Evolutionary conservation across 2,113 vertebrate species (phyloP), one percentile per base, ranked within the genome.

Genomic region (Phylloscopus whistleri): DNA sequence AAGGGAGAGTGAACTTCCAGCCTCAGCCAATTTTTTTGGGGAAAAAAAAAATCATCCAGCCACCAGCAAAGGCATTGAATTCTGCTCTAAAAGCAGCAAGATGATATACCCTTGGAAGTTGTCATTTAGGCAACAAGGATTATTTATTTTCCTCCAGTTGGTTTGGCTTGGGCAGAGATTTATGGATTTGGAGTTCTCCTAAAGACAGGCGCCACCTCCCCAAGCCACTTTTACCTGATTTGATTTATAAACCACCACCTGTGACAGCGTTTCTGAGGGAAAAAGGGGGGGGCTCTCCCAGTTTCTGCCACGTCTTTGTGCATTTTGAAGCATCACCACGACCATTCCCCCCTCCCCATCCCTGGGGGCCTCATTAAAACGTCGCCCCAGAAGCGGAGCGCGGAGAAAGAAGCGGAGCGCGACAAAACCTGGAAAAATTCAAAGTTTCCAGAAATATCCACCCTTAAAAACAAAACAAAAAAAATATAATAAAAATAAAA

Each of bases 361-460:
- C 84, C 62, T 4, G n/a, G 95, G 60, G 87, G 87, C 33, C 77
- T 96, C 90, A 89, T 91, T 96, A 92, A 92, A 95, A 89, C 19
- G 1, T 20, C 96, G 62, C 75, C 62, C 83, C 83, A 94, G 60
- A 87, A 90, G 53, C 21, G 24, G 55, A 95, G 88, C 78, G 41
- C 6, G 14, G 10, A 55, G 91, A 48, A 53, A 55, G 51, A 21
- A 93, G 58, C 6, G 16, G 3, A 63, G 58, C 22, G 1, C 37
- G 85, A 90, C 77, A 22, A n/a, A n/a, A n/a, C n/a, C n/a, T n/a
- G n/a, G n/a, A n/a, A 10, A 37, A 8, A 37, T 49, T 39, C 44
- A 76, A 96, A 95, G 49, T 89, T 89, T 82, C 90, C 69, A 94
- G 83, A 96, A 96, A 53, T 21, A 19, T 62, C 90, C 59, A 74